These are phyloP conservation scores for Clanis bilineata DNA, from an alignment of 2,888 invertebrate genomes.

Conservation along the genomic window DNA sequence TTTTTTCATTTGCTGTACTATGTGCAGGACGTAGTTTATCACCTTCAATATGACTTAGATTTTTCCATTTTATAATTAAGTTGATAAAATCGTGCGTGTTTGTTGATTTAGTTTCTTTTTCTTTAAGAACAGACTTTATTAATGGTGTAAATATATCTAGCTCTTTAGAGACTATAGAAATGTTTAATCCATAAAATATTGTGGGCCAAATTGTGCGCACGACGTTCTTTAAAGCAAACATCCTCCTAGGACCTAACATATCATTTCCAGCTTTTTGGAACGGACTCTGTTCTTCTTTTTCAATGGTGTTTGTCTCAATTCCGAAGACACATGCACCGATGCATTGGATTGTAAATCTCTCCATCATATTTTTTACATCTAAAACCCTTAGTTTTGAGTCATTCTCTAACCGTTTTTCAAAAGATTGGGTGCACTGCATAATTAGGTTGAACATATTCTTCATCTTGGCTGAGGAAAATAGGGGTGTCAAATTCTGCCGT, in stretches of 20 bases:
- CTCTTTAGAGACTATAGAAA: constrained; percentile 12
- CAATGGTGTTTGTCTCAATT: constrained; percentile 23
- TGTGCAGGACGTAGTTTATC: constrained; percentile 22
- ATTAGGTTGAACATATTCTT: constrained; percentile 37
- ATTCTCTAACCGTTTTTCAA: constrained; percentile 23
- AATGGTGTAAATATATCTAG: constrained; percentile 14
- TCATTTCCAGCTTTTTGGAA: constrained; percentile 16
- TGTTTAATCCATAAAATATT: constrained; percentile 21
- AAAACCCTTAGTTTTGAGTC: constrained; percentile 18
- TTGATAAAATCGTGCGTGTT: constrained; percentile 31
- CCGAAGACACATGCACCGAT: constrained; percentile 23
- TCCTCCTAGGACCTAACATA: background rate
- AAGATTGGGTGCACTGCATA: constrained; percentile 26
- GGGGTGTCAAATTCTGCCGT: constrained; percentile 32
- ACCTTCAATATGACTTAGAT: constrained; percentile 25
- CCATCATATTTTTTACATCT: constrained; percentile 17
- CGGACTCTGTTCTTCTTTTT: constrained; percentile 15
- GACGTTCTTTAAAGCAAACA: constrained; percentile 1
- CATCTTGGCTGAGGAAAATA: constrained; percentile 29
- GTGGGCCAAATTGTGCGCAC: constrained; percentile 21
- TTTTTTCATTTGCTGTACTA: background rate
- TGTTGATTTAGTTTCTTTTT: constrained; percentile 21
- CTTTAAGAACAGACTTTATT: constrained; percentile 10
- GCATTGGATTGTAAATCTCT: constrained; percentile 22
- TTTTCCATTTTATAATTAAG: constrained; percentile 23